Evolutionary conservation across 2,888 invertebrate species (phyloP), one percentile per base, ranked within the genome.

Genomic region (Drosophila emarginata): DNA sequence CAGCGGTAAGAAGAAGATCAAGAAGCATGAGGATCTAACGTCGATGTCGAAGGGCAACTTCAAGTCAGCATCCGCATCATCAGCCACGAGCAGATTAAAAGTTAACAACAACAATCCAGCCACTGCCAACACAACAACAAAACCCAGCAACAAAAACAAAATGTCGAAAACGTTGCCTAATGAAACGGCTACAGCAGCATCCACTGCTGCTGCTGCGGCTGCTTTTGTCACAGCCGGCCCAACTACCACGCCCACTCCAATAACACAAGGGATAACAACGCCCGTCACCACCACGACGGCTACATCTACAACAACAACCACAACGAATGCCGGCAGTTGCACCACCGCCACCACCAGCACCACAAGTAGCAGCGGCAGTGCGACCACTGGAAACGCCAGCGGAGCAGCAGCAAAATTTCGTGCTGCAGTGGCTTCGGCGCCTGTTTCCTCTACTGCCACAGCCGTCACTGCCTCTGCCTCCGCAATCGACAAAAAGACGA

Each of bases 141-240:
- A 32, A 32, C 2, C 61, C 59, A 73, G 67, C 73, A 78, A 71
- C 79, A 88, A 82, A 79, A 81, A 79, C 77, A 90, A 89, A 87
- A 90, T 89, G 90, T 84, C 87, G 64, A 90, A 86, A 86, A 85
- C 78, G 64, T 66, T 69, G 52, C 72, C 74, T 53, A 72, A 66
- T 61, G 78, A 76, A 57, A 72, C 79, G 64, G 72, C 67, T 26
- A 26, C 26, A 26, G 26, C 26, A 26, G 26, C 26, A 26, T 26
- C 26, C 26, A 26, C 26, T 26, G 26, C 26, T 26, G 26, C 26
- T n/a, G 15, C 56, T 15, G 15, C 53, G 18, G 76, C 83, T 57
- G 76, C 83, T 53, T 88, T 78, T 26, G 71, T 80, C 61, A 74
- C 78, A 60, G 80, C 78, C 75, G 79, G 81, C 64, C 78, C 79